Conservation (phyloP, 2,113 vertebrate species). For the Colaptes auratus region DNA sequence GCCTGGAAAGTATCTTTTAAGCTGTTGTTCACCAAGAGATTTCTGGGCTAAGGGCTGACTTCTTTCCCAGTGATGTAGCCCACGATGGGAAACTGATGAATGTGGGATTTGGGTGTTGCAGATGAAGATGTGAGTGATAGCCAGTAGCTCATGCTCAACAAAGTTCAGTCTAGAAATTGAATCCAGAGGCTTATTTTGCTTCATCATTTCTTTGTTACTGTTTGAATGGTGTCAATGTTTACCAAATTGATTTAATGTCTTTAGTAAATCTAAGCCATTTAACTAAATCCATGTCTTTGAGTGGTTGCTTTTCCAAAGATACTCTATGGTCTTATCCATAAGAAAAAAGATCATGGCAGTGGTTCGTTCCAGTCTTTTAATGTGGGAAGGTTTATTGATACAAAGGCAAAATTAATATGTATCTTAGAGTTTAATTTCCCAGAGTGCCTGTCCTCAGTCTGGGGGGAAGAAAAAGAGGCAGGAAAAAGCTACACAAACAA, state of each 20-base stretch:
- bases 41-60: not conserved
- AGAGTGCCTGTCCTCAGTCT: not conserved
- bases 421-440: constrained; percentile 14
- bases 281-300: not conserved
- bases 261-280: not conserved
- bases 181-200: too few species aligned
- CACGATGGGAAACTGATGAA: not conserved
- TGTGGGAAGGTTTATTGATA: not conserved
- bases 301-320: not conserved
- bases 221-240: too few species aligned
- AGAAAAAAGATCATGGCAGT: not conserved
- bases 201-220: too few species aligned
- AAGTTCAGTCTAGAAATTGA: not conserved
- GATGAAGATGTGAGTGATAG: not conserved
- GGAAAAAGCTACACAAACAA: constrained; percentile 23
- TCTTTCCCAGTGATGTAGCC: not conserved
- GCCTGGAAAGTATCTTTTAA: not conserved
- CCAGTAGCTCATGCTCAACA: not conserved
- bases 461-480: not conserved
- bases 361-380: not conserved
- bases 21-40: not conserved
- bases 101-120: not conserved
- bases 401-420: not conserved
- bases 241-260: not conserved
- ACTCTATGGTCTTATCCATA: not conserved